phyloP scores from a whole-genome alignment of 2,113 vertebrate species.

The Menura novaehollandiae region DNA sequence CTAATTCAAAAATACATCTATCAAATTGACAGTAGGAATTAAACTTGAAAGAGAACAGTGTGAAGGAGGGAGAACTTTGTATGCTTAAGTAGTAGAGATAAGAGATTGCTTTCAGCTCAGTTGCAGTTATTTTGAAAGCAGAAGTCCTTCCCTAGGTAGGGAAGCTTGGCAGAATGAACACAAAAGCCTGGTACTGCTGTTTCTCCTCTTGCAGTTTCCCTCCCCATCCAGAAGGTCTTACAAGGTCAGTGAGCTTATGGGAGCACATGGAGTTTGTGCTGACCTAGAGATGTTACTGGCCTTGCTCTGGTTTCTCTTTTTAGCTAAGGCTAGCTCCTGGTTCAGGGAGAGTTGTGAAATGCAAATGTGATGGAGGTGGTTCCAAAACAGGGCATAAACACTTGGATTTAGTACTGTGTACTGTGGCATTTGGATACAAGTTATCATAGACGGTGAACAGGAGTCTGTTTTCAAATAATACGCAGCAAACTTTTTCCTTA shows the following conservation, averaged over 20 bases:
- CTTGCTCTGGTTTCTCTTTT: not conserved
- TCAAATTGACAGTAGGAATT: not conserved
- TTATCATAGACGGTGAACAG: not conserved
- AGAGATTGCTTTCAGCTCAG: not conserved
- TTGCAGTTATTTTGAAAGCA: conserved; percentile 1
- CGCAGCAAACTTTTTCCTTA: not conserved
- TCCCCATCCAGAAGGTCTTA: not conserved
- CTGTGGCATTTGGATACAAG: not conserved
- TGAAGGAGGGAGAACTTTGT: not conserved
- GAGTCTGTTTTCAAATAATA: not conserved
- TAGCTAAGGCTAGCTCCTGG: not conserved
- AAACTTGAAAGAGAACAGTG: not conserved
- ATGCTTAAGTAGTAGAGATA: not conserved
- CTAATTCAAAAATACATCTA: not conserved
- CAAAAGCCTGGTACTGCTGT: not conserved
- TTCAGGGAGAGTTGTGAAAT: not conserved
- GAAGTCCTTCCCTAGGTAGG: not conserved
- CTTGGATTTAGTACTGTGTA: not conserved
- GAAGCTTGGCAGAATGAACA: not conserved
- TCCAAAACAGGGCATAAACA: not conserved
- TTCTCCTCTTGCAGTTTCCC: not conserved
- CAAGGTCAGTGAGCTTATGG: not conserved
- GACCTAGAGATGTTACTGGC: not conserved
- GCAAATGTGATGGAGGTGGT: not conserved
- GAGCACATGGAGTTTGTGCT: not conserved